phyloP scores from a whole-genome alignment of 2,113 vertebrate genomes.

The Leucoraja erinaceus region DNA sequence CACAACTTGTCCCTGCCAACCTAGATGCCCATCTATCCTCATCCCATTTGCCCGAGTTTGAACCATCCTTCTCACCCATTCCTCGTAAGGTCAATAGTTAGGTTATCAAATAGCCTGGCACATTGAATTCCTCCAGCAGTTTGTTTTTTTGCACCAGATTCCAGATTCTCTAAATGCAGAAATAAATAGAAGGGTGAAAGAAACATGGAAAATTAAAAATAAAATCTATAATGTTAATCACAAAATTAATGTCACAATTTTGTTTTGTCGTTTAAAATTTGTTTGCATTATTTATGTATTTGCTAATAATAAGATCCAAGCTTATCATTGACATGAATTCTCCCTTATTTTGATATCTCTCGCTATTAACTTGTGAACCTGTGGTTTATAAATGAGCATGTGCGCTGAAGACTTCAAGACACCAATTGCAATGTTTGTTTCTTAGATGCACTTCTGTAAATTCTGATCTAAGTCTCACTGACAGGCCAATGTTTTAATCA shows the following conservation, averaged over 20 bases:
- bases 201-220: neutral
- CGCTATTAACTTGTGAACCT: neutral
- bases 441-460: neutral
- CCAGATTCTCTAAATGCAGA: neutral
- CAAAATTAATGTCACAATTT: neutral
- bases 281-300: neutral
- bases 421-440: constrained; percentile 5
- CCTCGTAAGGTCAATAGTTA: too few species aligned
- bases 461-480: neutral
- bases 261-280: neutral
- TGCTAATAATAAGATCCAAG: neutral
- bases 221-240: neutral
- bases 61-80: too few species aligned
- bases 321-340: neutral
- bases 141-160: too few species aligned
- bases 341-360: neutral
- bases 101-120: too few species aligned
- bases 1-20: too few species aligned
- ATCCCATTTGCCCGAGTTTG: too few species aligned
- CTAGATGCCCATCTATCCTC: too few species aligned
- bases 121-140: too few species aligned
- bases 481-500: constrained; percentile 31
- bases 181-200: neutral
- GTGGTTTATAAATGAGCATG: neutral
- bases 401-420: neutral